Evolutionary conservation across 2,888 invertebrate genomes (phyloP).

Genomic region (Hydroisotoma schaefferi): DNA sequence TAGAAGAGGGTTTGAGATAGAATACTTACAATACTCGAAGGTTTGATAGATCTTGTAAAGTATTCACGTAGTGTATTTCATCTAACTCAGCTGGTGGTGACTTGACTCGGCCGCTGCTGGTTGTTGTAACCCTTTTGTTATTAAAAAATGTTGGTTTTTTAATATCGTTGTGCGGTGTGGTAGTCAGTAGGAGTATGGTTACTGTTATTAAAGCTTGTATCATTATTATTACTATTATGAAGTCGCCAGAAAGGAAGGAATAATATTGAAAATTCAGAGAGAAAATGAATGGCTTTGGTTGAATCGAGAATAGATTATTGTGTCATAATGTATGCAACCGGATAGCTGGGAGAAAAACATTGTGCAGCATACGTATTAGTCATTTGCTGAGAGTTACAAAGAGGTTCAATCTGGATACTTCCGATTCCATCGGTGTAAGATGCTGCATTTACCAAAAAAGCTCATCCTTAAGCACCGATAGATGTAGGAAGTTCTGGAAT

Average conservation of each 20-base stretch:
- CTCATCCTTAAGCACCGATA: too few relatives aligned
- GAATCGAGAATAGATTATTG: slow-evolving; percentile 6
- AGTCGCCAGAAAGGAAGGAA: slow-evolving; percentile 3
- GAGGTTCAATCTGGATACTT: background rate
- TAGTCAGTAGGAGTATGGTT: slow-evolving; percentile 2
- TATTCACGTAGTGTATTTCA: too few relatives aligned
- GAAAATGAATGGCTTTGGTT: slow-evolving; percentile 1
- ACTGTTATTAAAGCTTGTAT: slow-evolving; percentile 6
- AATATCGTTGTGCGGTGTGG: too few relatives aligned
- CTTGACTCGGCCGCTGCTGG: background rate
- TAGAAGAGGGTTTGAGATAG: too few relatives aligned
- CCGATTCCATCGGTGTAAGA: background rate
- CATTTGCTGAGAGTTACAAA: background rate
- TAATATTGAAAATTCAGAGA: slow-evolving; percentile 6
- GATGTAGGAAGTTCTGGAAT: too few relatives aligned
- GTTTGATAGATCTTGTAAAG: too few relatives aligned
- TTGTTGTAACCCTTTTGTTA: slow-evolving; percentile 2
- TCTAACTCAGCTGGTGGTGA: background rate
- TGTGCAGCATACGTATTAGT: too few relatives aligned
- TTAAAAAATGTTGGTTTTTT: background rate
- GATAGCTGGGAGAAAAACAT: background rate
- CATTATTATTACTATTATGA: too few relatives aligned
- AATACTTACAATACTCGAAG: too few relatives aligned
- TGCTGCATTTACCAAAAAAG: too few relatives aligned
- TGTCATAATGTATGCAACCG: background rate